Evolutionary conservation across 2,797 vertebrate species (phyloP).

Genomic region (Pangasius sanitwongsei): DNA sequence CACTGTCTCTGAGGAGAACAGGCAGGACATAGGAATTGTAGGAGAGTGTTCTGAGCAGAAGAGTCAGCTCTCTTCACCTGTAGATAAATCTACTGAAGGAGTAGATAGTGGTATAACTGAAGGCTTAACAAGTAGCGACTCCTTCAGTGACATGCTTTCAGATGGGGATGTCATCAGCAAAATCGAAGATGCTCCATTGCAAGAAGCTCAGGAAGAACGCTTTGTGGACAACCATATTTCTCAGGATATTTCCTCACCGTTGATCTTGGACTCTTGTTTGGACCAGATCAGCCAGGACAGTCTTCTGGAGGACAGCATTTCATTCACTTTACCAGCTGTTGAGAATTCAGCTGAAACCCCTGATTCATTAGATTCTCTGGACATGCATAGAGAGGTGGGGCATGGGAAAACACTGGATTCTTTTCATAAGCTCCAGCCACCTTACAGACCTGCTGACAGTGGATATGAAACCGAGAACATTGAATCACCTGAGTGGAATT

Average conservation of each 20-base stretch:
- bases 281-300: conserved; percentile 92
- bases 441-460: conserved; percentile 94
- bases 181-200: conserved; percentile 43
- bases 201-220: conserved; percentile 60
- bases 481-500: conserved; percentile 97
- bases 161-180: conserved; percentile 58
- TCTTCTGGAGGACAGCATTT: conserved; percentile 86
- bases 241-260: conserved; percentile 67
- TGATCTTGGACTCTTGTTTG: conserved; percentile 78
- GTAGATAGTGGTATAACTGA: conserved; percentile 62
- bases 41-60: conserved; percentile 55
- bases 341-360: conserved; percentile 86
- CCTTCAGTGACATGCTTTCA: conserved; percentile 68
- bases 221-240: conserved; percentile 62
- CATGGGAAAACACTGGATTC: conserved; percentile 72
- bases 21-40: conserved; percentile 51
- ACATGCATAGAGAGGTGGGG: conserved; percentile 81
- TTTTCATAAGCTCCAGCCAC: conserved; percentile 84
- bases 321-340: conserved; percentile 72
- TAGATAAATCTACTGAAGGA: conserved; percentile 26
- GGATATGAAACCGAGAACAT: conserved; percentile 98
- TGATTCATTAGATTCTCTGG: conserved; percentile 90
- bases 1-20: conserved; percentile 59
- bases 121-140: conserved; percentile 69
- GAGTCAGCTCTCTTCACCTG: conserved; percentile 49